A percentile compares a stretch with the other conserved stretches of the same genome.
phyloP scores from a whole-genome alignment of 1,140 invertebrate species.

The Dreissena rostriformis region DNA sequence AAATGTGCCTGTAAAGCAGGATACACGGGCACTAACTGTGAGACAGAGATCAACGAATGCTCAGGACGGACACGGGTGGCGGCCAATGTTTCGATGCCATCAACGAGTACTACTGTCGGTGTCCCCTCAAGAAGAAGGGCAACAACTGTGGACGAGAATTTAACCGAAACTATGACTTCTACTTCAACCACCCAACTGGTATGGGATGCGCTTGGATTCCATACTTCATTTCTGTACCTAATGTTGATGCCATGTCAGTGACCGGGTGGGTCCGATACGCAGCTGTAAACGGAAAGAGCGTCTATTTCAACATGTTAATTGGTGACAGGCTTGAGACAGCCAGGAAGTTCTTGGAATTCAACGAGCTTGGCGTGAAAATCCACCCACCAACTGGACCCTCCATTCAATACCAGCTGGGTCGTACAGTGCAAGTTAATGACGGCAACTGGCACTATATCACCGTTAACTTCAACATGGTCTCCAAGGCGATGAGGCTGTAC shows the following conservation, averaged over 20 bases:
- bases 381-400: conserved; percentile 20
- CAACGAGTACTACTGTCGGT: conserved; percentile 70
- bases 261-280: conserved; percentile 98
- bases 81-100: conserved; percentile 92
- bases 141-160: conserved; percentile 62
- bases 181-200: conserved; percentile 59
- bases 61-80: conserved; percentile 94
- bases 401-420: not conserved
- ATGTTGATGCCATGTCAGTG: conserved; percentile 87
- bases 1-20: conserved; percentile 34
- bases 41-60: conserved; percentile 89
- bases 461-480: conserved; percentile 55
- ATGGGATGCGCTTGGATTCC: conserved; percentile 64
- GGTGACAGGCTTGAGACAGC: conserved; percentile 30
- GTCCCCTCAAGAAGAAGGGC: conserved; percentile 72
- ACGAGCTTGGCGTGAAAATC: conserved; percentile 57
- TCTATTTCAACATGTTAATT: too few relatives aligned
- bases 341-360: conserved; percentile 52
- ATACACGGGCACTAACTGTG: too few relatives aligned
- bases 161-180: conserved; percentile 68
- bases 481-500: conserved; percentile 30
- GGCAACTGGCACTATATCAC: conserved; percentile 68
- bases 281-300: conserved; percentile 92
- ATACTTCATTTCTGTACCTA: conserved; percentile 53
- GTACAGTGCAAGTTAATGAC: conserved; percentile 55